These are phyloP conservation scores for Periophthalmus magnuspinnatus DNA, from an alignment of 2,797 vertebrate species.

Conservation along the genomic window DNA sequence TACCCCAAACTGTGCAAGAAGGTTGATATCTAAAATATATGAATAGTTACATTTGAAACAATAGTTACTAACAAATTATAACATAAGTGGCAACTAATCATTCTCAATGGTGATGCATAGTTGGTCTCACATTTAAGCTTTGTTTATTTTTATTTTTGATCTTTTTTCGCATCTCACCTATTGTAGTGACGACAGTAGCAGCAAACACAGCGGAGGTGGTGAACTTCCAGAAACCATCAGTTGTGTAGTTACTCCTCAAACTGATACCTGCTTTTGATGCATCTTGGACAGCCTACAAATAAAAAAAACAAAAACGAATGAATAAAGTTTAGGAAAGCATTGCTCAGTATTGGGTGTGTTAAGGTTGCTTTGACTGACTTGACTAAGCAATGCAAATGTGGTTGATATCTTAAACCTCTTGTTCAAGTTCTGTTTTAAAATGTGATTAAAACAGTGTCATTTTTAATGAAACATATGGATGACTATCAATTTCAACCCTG, in stretches of 20 bases:
- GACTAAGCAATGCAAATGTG: conserved; percentile 16
- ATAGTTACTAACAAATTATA: too few species aligned
- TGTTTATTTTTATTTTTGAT: neutral
- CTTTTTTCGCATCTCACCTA: conserved; percentile 62
- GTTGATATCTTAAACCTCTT: neutral
- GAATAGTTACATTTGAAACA: too few species aligned
- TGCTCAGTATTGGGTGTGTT: conserved; percentile 1
- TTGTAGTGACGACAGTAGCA: conserved; percentile 82
- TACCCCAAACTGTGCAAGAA: neutral
- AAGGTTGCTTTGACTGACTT: neutral
- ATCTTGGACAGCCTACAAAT: conserved; percentile 62
- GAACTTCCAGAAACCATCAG: conserved; percentile 80
- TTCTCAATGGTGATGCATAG: neutral
- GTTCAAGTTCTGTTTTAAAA: neutral
- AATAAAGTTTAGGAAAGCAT: neutral
- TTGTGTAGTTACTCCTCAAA: conserved; percentile 72
- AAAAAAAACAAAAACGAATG: neutral
- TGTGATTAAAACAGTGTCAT: neutral
- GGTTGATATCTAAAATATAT: neutral
- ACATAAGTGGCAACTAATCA: neutral
- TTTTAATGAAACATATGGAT: neutral
- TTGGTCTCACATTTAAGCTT: neutral
- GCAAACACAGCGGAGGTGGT: conserved; percentile 81
- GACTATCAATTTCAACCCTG: neutral
- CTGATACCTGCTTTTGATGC: conserved; percentile 70